These are phyloP conservation scores for Eupeodes luniger DNA, from an alignment of 2,888 invertebrate genomes.

Conservation along the genomic window DNA sequence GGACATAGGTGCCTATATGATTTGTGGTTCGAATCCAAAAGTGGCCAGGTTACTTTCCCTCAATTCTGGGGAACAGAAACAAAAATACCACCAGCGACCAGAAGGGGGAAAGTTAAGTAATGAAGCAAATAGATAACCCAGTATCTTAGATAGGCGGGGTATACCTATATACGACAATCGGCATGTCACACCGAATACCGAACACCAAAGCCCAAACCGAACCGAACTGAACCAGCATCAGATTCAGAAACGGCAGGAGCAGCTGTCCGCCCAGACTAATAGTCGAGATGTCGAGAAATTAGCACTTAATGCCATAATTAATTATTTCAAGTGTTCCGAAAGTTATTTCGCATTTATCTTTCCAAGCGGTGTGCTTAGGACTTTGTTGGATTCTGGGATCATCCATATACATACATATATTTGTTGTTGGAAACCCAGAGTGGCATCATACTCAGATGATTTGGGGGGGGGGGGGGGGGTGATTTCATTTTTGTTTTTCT, in stretches of 20 bases:
- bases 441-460: conserved; percentile 31
- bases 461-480: conserved; percentile 17
- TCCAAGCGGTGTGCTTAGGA: conserved; percentile 47
- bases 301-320: conserved; percentile 77
- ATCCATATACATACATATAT: conserved; percentile 2
- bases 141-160: conserved; percentile 7
- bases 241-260: conserved; percentile 36
- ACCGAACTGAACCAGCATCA: neutral
- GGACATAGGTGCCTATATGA: conserved; percentile 30
- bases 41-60: conserved; percentile 64
- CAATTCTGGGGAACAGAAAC: neutral
- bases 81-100: conserved; percentile 21
- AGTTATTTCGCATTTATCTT: conserved; percentile 76
- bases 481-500: conserved; percentile 45
- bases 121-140: conserved; percentile 34
- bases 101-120: conserved; percentile 31
- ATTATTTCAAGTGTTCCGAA: conserved; percentile 76
- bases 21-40: conserved; percentile 55
- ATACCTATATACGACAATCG: conserved; percentile 49
- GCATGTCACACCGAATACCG: conserved; percentile 3
- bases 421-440: conserved; percentile 10
- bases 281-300: conserved; percentile 76
- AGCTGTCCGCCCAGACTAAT: conserved; percentile 77
- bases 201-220: neutral
- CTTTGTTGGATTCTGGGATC: conserved; percentile 32